phyloP scores from a whole-genome alignment of 2,888 invertebrate species.

The Tholera decimalis region DNA sequence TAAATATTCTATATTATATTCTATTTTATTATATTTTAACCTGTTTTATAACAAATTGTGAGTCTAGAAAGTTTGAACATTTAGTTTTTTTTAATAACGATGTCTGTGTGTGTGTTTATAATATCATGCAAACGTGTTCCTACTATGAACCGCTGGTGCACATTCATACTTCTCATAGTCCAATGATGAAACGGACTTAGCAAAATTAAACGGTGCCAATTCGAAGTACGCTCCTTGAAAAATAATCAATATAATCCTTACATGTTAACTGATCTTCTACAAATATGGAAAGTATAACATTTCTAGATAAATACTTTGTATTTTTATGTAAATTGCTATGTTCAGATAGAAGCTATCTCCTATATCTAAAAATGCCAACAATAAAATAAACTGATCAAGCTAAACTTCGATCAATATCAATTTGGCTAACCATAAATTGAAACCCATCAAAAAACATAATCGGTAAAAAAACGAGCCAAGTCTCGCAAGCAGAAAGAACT shows the following conservation, averaged over 20 bases:
- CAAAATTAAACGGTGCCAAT: too few species aligned
- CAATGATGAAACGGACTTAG: too few species aligned
- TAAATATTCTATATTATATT: slow-evolving; percentile 52
- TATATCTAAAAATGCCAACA: slow-evolving; percentile 4
- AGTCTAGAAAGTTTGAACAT: slow-evolving; percentile 49
- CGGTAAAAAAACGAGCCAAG: too few species aligned
- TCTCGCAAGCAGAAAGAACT: too few species aligned
- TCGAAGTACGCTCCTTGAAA: too few species aligned
- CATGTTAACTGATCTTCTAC: too few species aligned
- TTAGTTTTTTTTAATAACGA: slow-evolving; percentile 24
- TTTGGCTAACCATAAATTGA: slow-evolving; percentile 31
- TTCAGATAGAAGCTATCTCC: slow-evolving; percentile 1
- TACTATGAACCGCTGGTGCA: too few species aligned
- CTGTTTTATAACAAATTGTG: slow-evolving; percentile 47
- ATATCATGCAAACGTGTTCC: background rate
- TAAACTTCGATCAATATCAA: slow-evolving; percentile 38
- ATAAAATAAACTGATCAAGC: slow-evolving; percentile 20
- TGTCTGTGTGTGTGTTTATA: background rate
- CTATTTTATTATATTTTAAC: slow-evolving; percentile 50
- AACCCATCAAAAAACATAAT: too few species aligned
- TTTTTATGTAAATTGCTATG: background rate
- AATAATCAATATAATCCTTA: too few species aligned
- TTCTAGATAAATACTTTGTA: background rate
- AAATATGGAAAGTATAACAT: too few species aligned
- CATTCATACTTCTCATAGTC: too few species aligned